These are phyloP conservation scores for Pyrgus malvae DNA, from an alignment of 2,888 invertebrate genomes.

Conservation along the genomic window DNA sequence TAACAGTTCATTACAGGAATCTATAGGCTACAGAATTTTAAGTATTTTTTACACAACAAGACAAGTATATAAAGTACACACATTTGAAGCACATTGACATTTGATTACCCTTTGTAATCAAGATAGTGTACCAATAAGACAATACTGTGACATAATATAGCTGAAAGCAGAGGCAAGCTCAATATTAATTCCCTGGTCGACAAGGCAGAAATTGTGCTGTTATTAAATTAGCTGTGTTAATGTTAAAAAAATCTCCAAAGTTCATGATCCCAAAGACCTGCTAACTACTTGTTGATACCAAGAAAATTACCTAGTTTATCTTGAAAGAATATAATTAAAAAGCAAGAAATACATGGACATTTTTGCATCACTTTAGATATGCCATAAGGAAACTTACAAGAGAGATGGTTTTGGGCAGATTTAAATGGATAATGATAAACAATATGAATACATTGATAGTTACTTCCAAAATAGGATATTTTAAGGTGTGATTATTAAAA, in stretches of 20 bases:
- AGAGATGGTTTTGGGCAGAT: background rate
- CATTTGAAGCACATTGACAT: slow-evolving; percentile 10
- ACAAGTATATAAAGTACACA: background rate
- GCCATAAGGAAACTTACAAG: no score
- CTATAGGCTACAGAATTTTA: background rate
- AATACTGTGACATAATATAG: background rate
- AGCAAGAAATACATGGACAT: no score
- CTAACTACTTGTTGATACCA: no score
- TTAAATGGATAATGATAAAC: background rate
- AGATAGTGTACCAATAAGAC: background rate
- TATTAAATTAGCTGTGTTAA: background rate
- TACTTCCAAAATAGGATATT: no score
- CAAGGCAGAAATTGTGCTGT: background rate
- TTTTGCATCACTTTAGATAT: no score
- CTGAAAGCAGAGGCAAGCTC: slow-evolving; percentile 1
- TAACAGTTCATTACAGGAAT: background rate
- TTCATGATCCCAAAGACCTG: no score
- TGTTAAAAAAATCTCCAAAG: no score
- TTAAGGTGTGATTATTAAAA: no score
- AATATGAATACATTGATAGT: background rate
- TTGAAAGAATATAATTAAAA: no score
- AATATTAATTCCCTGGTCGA: slow-evolving; percentile 9
- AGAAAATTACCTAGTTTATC: no score
- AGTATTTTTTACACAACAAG: background rate
- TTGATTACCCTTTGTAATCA: slow-evolving; percentile 6